Evolutionary conservation across 2,113 vertebrate species (phyloP), one percentile per base, ranked within the genome.

Genomic region (Monarcha castaneiventris): DNA sequence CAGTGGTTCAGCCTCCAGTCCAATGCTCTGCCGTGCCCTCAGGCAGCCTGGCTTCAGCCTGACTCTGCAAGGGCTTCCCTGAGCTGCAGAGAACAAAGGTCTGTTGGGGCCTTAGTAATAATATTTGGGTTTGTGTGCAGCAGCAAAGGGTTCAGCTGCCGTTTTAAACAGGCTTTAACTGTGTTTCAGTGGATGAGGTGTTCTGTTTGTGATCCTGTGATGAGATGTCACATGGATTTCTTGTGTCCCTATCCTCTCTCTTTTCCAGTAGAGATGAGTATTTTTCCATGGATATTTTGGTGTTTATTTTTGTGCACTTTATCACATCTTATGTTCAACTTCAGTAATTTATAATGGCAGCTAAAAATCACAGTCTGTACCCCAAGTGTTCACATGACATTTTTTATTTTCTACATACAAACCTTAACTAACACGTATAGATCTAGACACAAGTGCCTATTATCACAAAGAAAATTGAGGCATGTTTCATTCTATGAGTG

Each of bases 391-490:
- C 68, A 48, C 19, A 1, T 69, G 87, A n/a, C 30, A 33, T 69
- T 80, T 84, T 64, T 62, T 77, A 35, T 88, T 80, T 93, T 41
- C 66, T 64, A 21, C 46, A 22, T 39, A 39, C 32, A 87, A 46
- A 83, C 75, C 58, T 80, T 58, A 83, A 69, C 67, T 64, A 27
- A 39, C 69, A 87, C 0, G 0, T 93, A 87, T 66, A 87, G 56
- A 87, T 93, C 76, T 44, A 89, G 89, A 89, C 94, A 87, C 39
- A 94, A 89, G 87, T 82, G 66, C 87, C 66, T 89, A 25, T 92
- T 94, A 89, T 68, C 84, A 91, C n/a, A 84, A 73, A 82, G 77
- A 84, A 92, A 91, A 91, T 7, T 33, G 80, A 62, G 87, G 62
- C 81, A 19, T 66, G 26, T 82, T 94, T 91, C n/a, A 20, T 82